Percentiles rank a stretch among this genome's conserved stretches.
Evolutionary conservation across 2,797 vertebrate species (phyloP).

Genomic region (Xenentodon cancila): DNA sequence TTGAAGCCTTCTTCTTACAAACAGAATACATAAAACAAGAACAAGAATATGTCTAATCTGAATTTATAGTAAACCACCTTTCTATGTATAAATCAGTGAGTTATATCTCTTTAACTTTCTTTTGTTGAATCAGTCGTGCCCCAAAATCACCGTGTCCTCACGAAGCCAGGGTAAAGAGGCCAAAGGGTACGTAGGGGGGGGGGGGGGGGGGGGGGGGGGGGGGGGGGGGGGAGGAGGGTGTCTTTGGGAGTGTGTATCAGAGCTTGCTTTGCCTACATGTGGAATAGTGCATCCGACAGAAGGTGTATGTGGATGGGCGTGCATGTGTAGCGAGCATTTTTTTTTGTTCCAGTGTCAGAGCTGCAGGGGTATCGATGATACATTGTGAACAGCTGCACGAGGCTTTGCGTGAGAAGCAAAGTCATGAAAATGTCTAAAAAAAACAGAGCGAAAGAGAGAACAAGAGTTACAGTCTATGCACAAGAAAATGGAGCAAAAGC

Average conservation of each 20-base stretch:
- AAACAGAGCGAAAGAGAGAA: conserved; percentile 42
- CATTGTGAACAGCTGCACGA: conserved; percentile 80
- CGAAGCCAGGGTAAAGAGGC: conserved; percentile 56
- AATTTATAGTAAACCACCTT: conserved; percentile 9
- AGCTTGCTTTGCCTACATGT: conserved; percentile 40
- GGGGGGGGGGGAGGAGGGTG: conserved; percentile 34
- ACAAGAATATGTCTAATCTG: not conserved
- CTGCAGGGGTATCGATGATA: conserved; percentile 74
- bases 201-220: conserved; percentile 32
- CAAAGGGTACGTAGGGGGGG: conserved; percentile 61
- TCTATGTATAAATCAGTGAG: not conserved
- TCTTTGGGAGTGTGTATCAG: conserved; percentile 55
- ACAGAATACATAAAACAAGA: not conserved
- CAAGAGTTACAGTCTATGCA: conserved; percentile 29
- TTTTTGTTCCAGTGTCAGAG: conserved; percentile 74
- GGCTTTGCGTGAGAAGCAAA: conserved; percentile 75
- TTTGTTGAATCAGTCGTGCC: conserved; percentile 17
- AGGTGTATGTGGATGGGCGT: conserved; percentile 33
- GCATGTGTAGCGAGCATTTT: conserved; percentile 57
- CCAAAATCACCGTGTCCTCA: conserved; percentile 61
- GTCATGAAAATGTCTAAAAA: conserved; percentile 63
- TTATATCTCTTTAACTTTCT: conserved; percentile 16
- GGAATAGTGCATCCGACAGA: conserved; percentile 38
- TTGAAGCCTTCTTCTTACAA: conserved; percentile 5
- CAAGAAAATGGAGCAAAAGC: conserved; percentile 12